A percentile compares a stretch with the other conserved stretches of the same genome.
phyloP scores from a whole-genome alignment of 2,113 vertebrate genomes.

The Nestor notabilis region DNA sequence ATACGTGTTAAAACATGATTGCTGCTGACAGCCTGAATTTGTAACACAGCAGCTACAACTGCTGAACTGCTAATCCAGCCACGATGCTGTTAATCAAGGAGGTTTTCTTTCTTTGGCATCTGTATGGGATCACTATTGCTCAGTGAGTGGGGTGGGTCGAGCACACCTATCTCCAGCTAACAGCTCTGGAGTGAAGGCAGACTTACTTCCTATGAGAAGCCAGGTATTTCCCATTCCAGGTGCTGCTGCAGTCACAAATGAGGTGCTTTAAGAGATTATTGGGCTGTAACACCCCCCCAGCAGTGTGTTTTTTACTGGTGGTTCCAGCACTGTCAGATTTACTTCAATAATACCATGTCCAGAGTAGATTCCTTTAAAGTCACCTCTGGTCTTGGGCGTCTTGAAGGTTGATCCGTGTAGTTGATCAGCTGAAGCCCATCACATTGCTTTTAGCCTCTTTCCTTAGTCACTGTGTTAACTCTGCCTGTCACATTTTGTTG shows the following conservation, averaged over 20 bases:
- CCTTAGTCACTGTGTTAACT: rapidly evolving
- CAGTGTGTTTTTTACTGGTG: not conserved
- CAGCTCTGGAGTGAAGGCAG: not conserved
- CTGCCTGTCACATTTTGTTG: rapidly evolving
- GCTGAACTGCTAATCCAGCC: not conserved
- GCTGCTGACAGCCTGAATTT: not conserved
- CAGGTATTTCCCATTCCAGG: not conserved
- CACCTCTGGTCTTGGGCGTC: not conserved
- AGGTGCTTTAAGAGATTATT: not conserved
- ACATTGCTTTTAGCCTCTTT: not conserved
- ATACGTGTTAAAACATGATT: not conserved
- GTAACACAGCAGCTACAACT: not conserved
- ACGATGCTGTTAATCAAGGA: not conserved
- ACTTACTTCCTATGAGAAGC: not conserved
- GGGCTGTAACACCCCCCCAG: not conserved
- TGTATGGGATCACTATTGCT: not conserved
- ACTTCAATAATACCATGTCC: not conserved
- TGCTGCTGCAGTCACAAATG: not conserved
- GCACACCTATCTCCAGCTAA: not conserved
- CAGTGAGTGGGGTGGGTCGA: not conserved
- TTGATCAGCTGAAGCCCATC: rapidly evolving
- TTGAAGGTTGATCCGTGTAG: not conserved
- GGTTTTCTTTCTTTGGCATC: not conserved
- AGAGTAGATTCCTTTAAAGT: not conserved
- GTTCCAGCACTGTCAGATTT: not conserved